Evolutionary conservation across 2,888 invertebrate genomes (phyloP).

Genomic region (Papilio demoleus): DNA sequence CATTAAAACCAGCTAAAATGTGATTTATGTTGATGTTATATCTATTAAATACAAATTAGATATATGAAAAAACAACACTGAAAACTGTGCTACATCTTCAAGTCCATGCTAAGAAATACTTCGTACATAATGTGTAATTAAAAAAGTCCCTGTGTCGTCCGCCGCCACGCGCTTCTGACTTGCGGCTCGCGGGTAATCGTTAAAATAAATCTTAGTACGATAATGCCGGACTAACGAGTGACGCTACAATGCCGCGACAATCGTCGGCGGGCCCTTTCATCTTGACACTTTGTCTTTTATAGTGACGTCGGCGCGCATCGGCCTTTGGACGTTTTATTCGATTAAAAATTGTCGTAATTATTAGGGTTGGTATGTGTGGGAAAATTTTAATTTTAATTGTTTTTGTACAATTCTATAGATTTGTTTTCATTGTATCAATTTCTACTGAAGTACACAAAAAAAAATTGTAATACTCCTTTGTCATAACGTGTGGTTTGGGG

Average conservation of each 20-base stretch:
- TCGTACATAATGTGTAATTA: conserved; percentile 6
- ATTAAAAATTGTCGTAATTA: conserved; percentile 51
- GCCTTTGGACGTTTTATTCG: conserved; percentile 50
- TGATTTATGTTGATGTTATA: too few species aligned
- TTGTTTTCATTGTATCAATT: background rate
- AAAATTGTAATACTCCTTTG: too few species aligned
- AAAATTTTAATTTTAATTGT: conserved; percentile 46
- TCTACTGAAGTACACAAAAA: background rate
- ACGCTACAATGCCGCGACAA: conserved; percentile 82
- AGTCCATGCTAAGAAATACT: background rate
- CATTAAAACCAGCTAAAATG: background rate
- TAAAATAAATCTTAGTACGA: conserved; percentile 82
- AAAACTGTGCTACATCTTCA: too few species aligned
- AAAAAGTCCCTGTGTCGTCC: conserved; percentile 41
- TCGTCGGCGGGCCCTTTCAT: conserved; percentile 80
- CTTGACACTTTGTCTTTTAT: conserved; percentile 79
- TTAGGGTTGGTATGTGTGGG: conserved; percentile 41
- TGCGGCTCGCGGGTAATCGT: conserved; percentile 67
- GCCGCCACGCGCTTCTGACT: conserved; percentile 46
- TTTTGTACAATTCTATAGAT: conserved; percentile 4
- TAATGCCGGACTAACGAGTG: conserved; percentile 81
- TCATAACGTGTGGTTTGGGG: too few species aligned
- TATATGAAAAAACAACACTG: too few species aligned
- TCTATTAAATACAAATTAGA: too few species aligned
- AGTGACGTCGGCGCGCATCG: conserved; percentile 58